Evolutionary conservation across 2,888 invertebrate species (phyloP).

Genomic region (Eudemis profundana): DNA sequence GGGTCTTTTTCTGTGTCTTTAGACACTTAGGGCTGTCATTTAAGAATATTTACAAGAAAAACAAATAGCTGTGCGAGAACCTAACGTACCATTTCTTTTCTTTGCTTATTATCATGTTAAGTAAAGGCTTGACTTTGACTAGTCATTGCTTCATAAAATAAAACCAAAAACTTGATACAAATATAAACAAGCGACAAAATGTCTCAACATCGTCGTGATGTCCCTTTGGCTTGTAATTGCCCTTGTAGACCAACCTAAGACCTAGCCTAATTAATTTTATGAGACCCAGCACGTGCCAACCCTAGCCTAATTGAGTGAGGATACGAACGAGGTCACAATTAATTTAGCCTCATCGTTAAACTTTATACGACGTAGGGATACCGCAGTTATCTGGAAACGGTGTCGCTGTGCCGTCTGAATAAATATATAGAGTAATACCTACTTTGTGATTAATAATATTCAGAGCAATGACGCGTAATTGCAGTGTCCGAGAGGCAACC

Average conservation of each 20-base stretch:
- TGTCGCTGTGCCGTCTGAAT: not conserved
- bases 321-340: conserved; percentile 35
- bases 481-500: too few species aligned
- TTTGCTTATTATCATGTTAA: not conserved
- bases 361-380: conserved; percentile 5
- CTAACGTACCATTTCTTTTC: too few species aligned
- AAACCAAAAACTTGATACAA: too few species aligned
- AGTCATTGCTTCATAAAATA: too few species aligned
- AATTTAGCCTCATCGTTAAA: conserved; percentile 21
- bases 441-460: too few species aligned
- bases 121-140: too few species aligned
- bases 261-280: not conserved
- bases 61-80: too few species aligned
- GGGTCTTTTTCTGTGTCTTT: not conserved
- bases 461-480: too few species aligned
- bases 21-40: conserved; percentile 3
- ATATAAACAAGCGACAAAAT: not conserved
- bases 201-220: not conserved
- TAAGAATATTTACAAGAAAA: not conserved
- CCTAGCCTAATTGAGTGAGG: conserved; percentile 30
- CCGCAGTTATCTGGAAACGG: not conserved
- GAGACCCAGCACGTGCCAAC: not conserved
- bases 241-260: not conserved
- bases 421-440: not conserved
- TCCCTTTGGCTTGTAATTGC: not conserved